Base-by-base conservation (phyloP, 1,140 invertebrate species). In the Batillaria attramentaria region DNA sequence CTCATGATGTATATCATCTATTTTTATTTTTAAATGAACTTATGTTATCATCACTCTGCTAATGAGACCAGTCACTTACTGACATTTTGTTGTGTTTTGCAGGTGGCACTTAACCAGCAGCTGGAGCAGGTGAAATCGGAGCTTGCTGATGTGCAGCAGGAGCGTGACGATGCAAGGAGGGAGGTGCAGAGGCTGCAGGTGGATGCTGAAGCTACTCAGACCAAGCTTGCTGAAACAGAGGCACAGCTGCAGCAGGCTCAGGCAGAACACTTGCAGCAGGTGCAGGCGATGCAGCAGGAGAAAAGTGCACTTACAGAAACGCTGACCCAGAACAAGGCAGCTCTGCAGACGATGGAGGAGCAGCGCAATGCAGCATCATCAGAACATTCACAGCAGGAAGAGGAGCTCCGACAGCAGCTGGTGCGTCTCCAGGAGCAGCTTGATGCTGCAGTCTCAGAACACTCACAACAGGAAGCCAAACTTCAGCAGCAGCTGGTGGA, bases 371-470 rank as follows among this genome's bases (percentile, higher is more conserved):
- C n/a, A n/a, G n/a, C n/a, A n/a, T n/a, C n/a, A n/a, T n/a, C n/a
- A 50, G 37, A 46, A 80, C 46, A 39, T 70, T 28, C 16, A 66
- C 20, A 50, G 3, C 31, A 69, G 50, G 77, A 79, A 54, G 77
- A 79, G 28, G 72, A 81, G 37, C 46, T 76, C 31, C 50, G 10
- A 8, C 43, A 28, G 42, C 50, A 70, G 20, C 62, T 72, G 2
- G 20, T 37, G 1, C 5, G 54, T 28, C 46, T 81, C 18, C 72
- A 62, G 46, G 28, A 16, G 6, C 43, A 69, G 28, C n/a, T 24
- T 4, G 57, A 79, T n/a, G 28, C 60, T 20, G 60, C 60, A 62
- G 18, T 62, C 3, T 16, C 60, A 62, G 60, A 62, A n/a, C n/a
- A n/a, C n/a, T n/a, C n/a, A 6, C 39, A 37, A 13, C 10, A 50